Evolutionary conservation across 1,140 invertebrate genomes (phyloP).

Genomic region (Drosophila nasuta): DNA sequence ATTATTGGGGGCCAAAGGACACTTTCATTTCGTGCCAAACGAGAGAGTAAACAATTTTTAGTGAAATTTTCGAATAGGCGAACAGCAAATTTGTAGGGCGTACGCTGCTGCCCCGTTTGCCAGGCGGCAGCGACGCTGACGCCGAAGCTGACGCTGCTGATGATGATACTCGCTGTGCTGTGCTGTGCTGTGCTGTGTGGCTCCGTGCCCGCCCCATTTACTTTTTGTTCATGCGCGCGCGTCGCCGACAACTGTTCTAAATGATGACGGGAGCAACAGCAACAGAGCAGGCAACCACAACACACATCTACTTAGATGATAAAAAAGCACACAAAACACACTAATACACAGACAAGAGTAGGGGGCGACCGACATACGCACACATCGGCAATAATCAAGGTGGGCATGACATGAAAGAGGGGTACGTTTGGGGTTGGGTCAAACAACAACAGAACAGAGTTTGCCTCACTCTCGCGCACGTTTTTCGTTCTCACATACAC

Average conservation of each 20-base stretch:
- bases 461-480: constrained; percentile 19
- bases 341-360: constrained; percentile 11
- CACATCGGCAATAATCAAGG: constrained; percentile 32
- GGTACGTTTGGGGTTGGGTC: constrained; percentile 16
- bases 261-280: constrained; percentile 77
- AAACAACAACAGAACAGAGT: constrained; percentile 18
- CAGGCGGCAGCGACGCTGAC: constrained; percentile 22
- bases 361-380: constrained; percentile 15
- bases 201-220: constrained; percentile 70
- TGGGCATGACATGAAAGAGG: constrained; percentile 6
- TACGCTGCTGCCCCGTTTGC: constrained; percentile 44
- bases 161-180: constrained; percentile 62
- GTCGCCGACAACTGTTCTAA: constrained; percentile 68
- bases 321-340: constrained; percentile 56
- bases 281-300: constrained; percentile 39
- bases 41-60: constrained; percentile 85
- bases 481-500: constrained; percentile 40
- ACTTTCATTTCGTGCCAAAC: constrained; percentile 81
- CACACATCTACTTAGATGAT: constrained; percentile 68
- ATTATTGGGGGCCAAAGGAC: constrained; percentile 61
- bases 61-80: constrained; percentile 85
- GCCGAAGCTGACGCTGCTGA: constrained; percentile 45
- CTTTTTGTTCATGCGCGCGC: constrained; percentile 61
- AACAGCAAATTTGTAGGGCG: constrained; percentile 81
- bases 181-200: constrained; percentile 48